Evolutionary conservation across 2,888 invertebrate species (phyloP), one percentile per base, ranked within the genome.

Genomic region (Tigriopus californicus): DNA sequence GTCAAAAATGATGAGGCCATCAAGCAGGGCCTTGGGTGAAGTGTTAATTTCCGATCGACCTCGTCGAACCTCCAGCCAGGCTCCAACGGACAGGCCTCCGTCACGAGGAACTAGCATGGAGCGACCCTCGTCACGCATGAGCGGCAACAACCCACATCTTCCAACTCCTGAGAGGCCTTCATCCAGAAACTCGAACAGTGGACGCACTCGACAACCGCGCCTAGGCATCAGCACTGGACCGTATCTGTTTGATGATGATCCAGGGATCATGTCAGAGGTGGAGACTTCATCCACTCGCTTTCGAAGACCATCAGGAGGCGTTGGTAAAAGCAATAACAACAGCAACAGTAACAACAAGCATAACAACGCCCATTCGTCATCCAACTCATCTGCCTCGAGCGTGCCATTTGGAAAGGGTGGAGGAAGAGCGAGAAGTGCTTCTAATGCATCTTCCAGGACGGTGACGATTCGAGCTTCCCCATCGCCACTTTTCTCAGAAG

Each of bases 221-320:
- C 46, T 56, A 15, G 56, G 56, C 18, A 20, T 56, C 2, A 40
- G 41, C 6, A 33, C 33, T 10, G 33, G 41, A 6, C 53, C 61
- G 66, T 78, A 80, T 40, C 76, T 84, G 75, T 76, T 88, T 61
- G 89, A 89, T 71, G 91, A 91, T 65, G 91, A 91, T 74, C 90
- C 90, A 1, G 92, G 92, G 57, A 91, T 92, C 69, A 92, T 94
- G 92, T 92, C 91, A 4, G 92, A 92, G 72, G 90, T 90, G 65
- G 92, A 94, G 69, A 91, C 91, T 1, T 81, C 90, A n/a, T 88
- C 89, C 63, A 69, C 70, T 15, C 18, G 56, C 13, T 44, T 56
- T 12, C 44, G 41, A n/a, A 18, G 25, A 52, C 24, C 52, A 13
- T 46, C 15, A 18, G 46, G 46, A 46, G 20, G 46, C 8, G 20